A percentile compares a stretch with the other conserved stretches of the same genome.
Conservation (phyloP, 2,797 vertebrate genomes). For the Lutjanus argentimaculatus region DNA sequence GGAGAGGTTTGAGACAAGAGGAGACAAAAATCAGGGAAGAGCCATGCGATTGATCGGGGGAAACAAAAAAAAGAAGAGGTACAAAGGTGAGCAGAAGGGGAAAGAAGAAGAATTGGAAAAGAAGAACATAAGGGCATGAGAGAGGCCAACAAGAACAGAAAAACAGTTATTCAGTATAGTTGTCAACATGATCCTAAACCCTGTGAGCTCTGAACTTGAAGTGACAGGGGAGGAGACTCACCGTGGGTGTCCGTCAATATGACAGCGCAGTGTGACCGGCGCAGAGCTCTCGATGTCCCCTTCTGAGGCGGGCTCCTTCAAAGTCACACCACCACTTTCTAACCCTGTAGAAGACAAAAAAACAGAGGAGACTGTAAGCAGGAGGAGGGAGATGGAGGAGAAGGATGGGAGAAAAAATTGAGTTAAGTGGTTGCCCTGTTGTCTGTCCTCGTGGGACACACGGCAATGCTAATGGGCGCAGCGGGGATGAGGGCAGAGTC, state of each 20-base stretch:
- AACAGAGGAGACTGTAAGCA: slow-evolving; percentile 41
- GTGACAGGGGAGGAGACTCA: slow-evolving; percentile 79
- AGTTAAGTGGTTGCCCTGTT: slow-evolving; percentile 68
- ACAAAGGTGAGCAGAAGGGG: neutral
- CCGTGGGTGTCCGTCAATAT: slow-evolving; percentile 97
- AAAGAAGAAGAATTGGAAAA: neutral
- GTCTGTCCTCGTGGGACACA: slow-evolving; percentile 38
- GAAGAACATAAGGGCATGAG: slow-evolving; percentile 34
- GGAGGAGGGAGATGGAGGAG: slow-evolving; percentile 21
- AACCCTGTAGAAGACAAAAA: slow-evolving; percentile 87
- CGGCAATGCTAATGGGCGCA: slow-evolving; percentile 51
- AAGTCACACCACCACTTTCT: slow-evolving; percentile 91
- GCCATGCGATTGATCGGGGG: neutral
- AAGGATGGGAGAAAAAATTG: slow-evolving; percentile 56
- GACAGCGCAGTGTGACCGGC: slow-evolving; percentile 91
- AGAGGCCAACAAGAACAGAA: slow-evolving; percentile 33
- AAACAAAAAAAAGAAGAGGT: neutral
- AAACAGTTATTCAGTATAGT: slow-evolving; percentile 17
- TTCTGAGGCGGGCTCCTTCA: slow-evolving; percentile 90
- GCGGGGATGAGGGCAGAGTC: slow-evolving; percentile 16
- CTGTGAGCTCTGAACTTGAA: slow-evolving; percentile 36
- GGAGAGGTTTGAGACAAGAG: neutral
- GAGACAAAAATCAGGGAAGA: neutral
- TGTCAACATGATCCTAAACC: slow-evolving; percentile 27
- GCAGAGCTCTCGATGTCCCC: slow-evolving; percentile 92